Evolutionary conservation across 2,888 invertebrate genomes (phyloP), one percentile per base, ranked within the genome.

Genomic region (Perithous albicinctus): DNA sequence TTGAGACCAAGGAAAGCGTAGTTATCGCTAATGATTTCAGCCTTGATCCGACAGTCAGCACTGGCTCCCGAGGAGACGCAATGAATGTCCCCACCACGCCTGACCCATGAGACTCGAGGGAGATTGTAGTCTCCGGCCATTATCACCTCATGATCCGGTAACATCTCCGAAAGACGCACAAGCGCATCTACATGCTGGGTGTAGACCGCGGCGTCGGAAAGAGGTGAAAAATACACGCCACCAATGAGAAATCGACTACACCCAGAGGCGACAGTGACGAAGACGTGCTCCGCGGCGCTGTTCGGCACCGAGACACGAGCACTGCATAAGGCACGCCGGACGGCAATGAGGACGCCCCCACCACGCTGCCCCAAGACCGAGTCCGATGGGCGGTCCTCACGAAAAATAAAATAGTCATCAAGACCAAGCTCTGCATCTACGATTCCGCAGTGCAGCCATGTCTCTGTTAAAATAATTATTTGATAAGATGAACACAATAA

Each of bases 371-470:
- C 69, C 7, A 20, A 29, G 1, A 1, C 6, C 7, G 46, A 46
- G 4, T 10, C 5, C 12, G 10, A 15, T 2, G 23, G 7, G 8
- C 46, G 41, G 23, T 64, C 46, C 1, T 6, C n/a, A 7, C 64
- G 8, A 15, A 43, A 43, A 0, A 46, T 15, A 7, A 26, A 12
- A 15, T 12, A 46, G 1, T 29, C 26, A 1, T 8, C 12, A n/a
- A 48, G 46, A 2, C 46, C 66, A 26, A 46, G 66, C n/a, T 66
- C 48, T n/a, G 66, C 43, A n/a, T 38, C 23, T 20, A 8, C 35
- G 15, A 63, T 41, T 7, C 63, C 41, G 4, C 12, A 18, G 41
- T 63, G 63, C 12, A 63, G 41, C 43, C 63, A 38, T 2, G 41
- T 41, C 23, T 63, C 63, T 20, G 63, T 41, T 5, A 63, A 38